These are phyloP conservation scores for Tauraco erythrolophus DNA, from an alignment of 2,113 vertebrate species.

Conservation along the genomic window DNA sequence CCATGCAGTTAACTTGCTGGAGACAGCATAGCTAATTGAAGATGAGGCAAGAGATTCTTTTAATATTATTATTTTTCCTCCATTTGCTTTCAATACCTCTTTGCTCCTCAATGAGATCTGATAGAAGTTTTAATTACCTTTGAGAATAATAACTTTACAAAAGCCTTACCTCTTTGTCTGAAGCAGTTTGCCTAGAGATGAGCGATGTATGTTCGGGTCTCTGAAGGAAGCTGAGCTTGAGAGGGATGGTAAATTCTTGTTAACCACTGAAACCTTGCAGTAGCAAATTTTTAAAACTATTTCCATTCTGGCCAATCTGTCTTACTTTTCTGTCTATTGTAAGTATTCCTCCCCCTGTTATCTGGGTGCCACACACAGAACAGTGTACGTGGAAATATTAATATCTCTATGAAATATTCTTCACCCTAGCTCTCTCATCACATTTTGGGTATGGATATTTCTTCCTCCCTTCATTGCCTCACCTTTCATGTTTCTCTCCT, in stretches of 20 bases:
- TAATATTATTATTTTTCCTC: constrained; percentile 65
- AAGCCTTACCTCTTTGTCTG: constrained; percentile 22
- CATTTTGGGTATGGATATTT: neutral
- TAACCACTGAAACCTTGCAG: neutral
- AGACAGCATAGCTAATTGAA: constrained; percentile 43
- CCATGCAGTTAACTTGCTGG: constrained; percentile 1
- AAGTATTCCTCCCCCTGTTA: neutral
- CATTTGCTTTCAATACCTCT: constrained; percentile 59
- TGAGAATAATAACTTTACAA: constrained; percentile 55
- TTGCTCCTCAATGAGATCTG: constrained; percentile 43
- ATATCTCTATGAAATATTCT: constrained; percentile 14
- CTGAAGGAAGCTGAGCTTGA: constrained; percentile 46
- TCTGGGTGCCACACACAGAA: neutral
- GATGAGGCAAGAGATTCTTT: constrained; percentile 35
- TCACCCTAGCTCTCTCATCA: neutral
- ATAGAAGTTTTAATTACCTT: constrained; percentile 69
- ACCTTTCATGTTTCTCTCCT: neutral
- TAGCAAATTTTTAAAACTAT: constrained; percentile 56
- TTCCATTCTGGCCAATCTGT: constrained; percentile 29
- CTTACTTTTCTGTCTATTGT: constrained; percentile 24
- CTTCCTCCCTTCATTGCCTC: neutral
- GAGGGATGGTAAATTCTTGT: constrained; percentile 41
- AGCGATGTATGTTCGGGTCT: neutral
- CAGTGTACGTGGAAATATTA: constrained; percentile 19
- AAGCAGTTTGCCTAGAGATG: constrained; percentile 32